Conservation (phyloP, 2,113 vertebrate genomes). For the Lasiurus cinereus region DNA sequence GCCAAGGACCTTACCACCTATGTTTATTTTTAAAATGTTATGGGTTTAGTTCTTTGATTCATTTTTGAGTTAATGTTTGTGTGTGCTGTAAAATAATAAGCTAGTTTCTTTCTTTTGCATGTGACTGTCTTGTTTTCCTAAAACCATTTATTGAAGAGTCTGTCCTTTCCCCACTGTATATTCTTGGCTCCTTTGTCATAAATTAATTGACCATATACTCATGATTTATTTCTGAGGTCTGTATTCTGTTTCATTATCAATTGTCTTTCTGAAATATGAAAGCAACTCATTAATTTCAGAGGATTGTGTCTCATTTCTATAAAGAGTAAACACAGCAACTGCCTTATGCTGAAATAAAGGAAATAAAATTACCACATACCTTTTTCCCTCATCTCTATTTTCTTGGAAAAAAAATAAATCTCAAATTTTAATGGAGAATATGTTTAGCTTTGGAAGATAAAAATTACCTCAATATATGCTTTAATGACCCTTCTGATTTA, state of each 20-base stretch:
- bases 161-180: not conserved
- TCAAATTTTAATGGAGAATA: not conserved
- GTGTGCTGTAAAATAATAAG: not conserved
- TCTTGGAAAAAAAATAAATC: not conserved
- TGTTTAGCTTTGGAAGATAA: constrained; percentile 12
- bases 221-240: not conserved
- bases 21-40: not conserved
- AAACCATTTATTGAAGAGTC: not conserved
- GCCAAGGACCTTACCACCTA: not conserved
- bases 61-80: not conserved
- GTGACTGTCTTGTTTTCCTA: not conserved
- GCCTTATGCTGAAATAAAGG: not conserved
- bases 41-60: not conserved
- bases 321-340: not conserved
- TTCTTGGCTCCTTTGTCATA: not conserved
- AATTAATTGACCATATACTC: not conserved
- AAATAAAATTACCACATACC: not conserved
- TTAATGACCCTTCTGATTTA: not conserved
- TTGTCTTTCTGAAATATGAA: not conserved
- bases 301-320: not conserved
- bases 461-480: not conserved
- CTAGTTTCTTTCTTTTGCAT: not conserved
- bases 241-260: not conserved
- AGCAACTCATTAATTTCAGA: not conserved
- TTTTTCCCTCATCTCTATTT: not conserved